Percentiles rank a stretch among this genome's conserved stretches.
phyloP scores from a whole-genome alignment of 2,888 invertebrate genomes.

The Phortica okadai region DNA sequence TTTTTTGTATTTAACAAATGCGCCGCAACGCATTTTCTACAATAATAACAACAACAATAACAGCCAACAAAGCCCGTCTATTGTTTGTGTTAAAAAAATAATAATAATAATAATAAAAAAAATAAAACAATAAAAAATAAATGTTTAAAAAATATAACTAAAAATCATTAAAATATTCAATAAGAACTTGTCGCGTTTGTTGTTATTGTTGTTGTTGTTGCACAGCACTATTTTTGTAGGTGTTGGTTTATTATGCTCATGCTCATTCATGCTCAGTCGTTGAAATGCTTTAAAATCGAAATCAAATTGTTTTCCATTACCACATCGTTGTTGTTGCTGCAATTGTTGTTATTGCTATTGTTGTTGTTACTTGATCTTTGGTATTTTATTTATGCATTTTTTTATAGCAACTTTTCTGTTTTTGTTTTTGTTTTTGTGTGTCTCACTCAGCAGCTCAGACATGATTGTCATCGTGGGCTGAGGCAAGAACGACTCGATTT shows the following conservation, averaged over 20 bases:
- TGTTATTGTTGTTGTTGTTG: background rate
- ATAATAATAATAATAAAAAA: background rate
- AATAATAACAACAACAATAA: background rate
- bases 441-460: too few relatives aligned
- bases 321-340: background rate
- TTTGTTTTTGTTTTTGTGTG: too few relatives aligned
- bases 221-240: too few relatives aligned
- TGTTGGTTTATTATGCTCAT: too few relatives aligned
- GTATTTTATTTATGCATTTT: background rate
- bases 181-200: background rate
- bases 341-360: background rate
- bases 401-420: too few relatives aligned
- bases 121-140: background rate
- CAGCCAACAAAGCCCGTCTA: slow-evolving; percentile 1
- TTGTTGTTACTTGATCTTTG: background rate
- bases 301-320: background rate
- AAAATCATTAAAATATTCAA: background rate
- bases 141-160: background rate
- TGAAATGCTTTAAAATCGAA: background rate
- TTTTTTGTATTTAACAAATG: background rate
- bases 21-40: background rate
- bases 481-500: too few relatives aligned
- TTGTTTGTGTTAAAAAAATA: background rate
- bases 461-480: too few relatives aligned
- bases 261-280: background rate